Evolutionary conservation across 2,888 invertebrate genomes (phyloP), one percentile per base, ranked within the genome.

Genomic region (Notocelia uddmanniana): DNA sequence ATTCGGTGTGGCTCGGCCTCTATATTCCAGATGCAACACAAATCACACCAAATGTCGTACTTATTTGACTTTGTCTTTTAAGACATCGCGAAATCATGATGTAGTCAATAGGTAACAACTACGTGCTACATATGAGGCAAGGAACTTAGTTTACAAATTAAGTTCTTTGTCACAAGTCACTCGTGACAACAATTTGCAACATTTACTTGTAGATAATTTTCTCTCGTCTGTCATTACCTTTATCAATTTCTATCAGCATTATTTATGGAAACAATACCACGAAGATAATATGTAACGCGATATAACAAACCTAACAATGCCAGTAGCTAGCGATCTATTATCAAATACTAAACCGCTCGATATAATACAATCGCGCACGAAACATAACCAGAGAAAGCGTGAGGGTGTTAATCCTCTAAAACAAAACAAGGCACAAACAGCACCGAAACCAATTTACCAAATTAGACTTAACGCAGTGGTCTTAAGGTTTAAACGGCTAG

Each of bases 321-420:
- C 9, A 45, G 26, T 58, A 52, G 52, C 31, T 31, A n/a, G 21
- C 55, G 23, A 62, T 62, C 26, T 19, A 26, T 48, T 57, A 63
- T 62, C 34, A 59, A 37, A 66, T 26, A 52, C 41, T 37, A 52
- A n/a, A 31, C 45, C 19, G 54, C 34, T 55, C 41, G 19, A 67
- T 58, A 31, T 41, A 13, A 57, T 45, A 58, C 67, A 41, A 68
- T 57, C 67, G 58, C 70, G 59, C 41, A 31, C 45, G 57, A 60
- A 64, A 63, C 64, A 52, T 64, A 58, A 64, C 31, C 3, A 26
- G 64, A 50, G 70, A 70, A 70, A 70, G 70, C 41, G 64, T 59
- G 26, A 10, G 58, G 41, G 21, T 26, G 45, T 45, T 45, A 50
- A 63, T 63, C 34, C n/a, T n/a, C 10, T 50, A 23, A 54, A 54